Evolutionary conservation across 2,797 vertebrate genomes (phyloP).

Genomic region (Tapera naevia): DNA sequence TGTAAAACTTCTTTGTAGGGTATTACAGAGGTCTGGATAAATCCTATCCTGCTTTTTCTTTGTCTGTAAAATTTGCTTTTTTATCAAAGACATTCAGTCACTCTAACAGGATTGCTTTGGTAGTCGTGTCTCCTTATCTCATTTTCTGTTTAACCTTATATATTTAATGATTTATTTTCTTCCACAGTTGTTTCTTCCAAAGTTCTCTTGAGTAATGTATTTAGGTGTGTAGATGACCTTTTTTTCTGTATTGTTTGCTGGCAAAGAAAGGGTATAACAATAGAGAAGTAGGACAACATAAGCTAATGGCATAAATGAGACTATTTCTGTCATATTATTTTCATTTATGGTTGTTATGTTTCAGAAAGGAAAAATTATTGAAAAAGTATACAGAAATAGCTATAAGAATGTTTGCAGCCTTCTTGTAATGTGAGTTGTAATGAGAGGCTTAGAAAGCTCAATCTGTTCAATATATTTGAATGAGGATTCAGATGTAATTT

Average conservation of each 20-base stretch:
- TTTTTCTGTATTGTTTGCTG: not conserved
- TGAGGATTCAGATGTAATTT: slow-evolving; percentile 20
- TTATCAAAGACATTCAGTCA: not conserved
- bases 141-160: not conserved
- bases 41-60: not conserved
- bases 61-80: not conserved
- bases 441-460: slow-evolving; percentile 1
- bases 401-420: not conserved
- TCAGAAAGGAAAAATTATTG: not conserved
- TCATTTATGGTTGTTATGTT: not conserved
- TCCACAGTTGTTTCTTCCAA: not conserved
- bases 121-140: not conserved
- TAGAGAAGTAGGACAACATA: not conserved
- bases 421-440: not conserved
- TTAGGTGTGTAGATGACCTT: not conserved
- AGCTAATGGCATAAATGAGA: not conserved
- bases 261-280: not conserved
- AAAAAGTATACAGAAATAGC: not conserved
- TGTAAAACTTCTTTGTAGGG: not conserved
- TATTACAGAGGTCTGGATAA: not conserved
- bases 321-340: not conserved
- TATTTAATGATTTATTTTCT: not conserved
- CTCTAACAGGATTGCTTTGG: not conserved
- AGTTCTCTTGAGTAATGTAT: not conserved
- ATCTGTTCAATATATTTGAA: not conserved